Conservation (phyloP, 2,797 vertebrate species). For the Pantherophis vulpinus region DNA sequence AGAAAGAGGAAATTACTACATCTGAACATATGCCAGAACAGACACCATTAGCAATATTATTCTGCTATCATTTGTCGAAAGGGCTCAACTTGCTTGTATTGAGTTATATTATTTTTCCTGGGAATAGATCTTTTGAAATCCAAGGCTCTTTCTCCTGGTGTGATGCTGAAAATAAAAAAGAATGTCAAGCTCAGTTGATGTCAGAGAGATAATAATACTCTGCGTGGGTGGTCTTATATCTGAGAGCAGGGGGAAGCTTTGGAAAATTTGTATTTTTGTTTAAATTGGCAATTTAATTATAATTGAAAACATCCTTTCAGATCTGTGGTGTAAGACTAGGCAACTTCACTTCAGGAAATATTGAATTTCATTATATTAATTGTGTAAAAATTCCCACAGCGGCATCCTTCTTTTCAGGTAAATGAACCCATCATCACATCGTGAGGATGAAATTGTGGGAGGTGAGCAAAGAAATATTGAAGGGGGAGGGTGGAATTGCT, state of each 20-base stretch:
- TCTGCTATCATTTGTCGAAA: not conserved
- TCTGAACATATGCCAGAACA: not conserved
- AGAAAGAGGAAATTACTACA: not conserved
- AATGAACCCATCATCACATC: not conserved
- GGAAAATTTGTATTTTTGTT: not conserved
- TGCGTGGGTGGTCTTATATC: not conserved
- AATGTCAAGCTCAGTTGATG: not conserved
- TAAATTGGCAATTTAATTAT: slow-evolving; percentile 7
- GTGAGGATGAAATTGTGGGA: slow-evolving; percentile 4
- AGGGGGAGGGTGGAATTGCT: not conserved
- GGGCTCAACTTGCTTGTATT: too few species aligned
- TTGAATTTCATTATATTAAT: not conserved
- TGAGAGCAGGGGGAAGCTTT: not conserved
- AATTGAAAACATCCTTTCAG: not conserved
- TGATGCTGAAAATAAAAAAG: not conserved
- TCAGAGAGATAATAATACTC: not conserved
- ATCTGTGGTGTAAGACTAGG: not conserved
- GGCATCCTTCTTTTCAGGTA: not conserved
- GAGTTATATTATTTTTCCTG: not conserved
- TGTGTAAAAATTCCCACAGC: slow-evolving; percentile 8
- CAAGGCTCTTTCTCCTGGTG: not conserved
- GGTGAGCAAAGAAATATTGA: not conserved
- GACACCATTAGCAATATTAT: not conserved
- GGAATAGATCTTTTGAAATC: not conserved
- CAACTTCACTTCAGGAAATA: not conserved